A percentile compares a stretch with the other conserved stretches of the same genome.
Conservation (phyloP, 2,888 invertebrate species). For the Andrena bucephala region DNA sequence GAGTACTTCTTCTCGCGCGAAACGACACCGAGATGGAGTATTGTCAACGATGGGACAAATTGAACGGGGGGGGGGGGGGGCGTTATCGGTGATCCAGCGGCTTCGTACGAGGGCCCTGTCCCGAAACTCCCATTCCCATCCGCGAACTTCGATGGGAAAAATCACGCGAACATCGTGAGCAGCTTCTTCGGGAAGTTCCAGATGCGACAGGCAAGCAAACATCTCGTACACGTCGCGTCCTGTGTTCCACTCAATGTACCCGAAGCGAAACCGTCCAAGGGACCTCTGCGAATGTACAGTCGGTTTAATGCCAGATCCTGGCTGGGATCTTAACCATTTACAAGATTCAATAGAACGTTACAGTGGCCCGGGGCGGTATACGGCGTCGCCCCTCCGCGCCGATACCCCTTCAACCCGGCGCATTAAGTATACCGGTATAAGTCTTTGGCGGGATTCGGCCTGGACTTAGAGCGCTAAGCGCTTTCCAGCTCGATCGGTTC, state of each 20-base stretch:
- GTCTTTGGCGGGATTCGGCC: slow-evolving; percentile 63
- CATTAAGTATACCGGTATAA: slow-evolving; percentile 72
- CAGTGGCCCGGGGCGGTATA: slow-evolving; percentile 50
- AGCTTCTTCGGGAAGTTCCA: background rate
- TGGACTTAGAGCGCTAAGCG: slow-evolving; percentile 74
- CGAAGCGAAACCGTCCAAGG: slow-evolving; percentile 21
- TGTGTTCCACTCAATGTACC: slow-evolving; percentile 44
- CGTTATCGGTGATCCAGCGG: too few relatives aligned
- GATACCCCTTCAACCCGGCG: slow-evolving; percentile 54
- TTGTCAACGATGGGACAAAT: background rate
- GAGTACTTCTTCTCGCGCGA: background rate
- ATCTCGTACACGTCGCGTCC: background rate
- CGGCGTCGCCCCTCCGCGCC: slow-evolving; percentile 24
- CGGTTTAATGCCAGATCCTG: slow-evolving; percentile 44
- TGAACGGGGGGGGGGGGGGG: background rate
- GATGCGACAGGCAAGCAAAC: background rate
- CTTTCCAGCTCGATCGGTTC: slow-evolving; percentile 63
- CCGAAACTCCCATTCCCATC: too few relatives aligned
- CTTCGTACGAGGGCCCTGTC: too few relatives aligned
- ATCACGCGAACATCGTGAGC: background rate
- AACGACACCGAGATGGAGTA: background rate
- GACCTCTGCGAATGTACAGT: slow-evolving; percentile 24
- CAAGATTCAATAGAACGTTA: slow-evolving; percentile 60
- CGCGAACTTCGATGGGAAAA: too few relatives aligned
- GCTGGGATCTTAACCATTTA: slow-evolving; percentile 46